Evolutionary conservation across 2,888 invertebrate genomes (phyloP).

Genomic region (Drosophila mimetica): DNA sequence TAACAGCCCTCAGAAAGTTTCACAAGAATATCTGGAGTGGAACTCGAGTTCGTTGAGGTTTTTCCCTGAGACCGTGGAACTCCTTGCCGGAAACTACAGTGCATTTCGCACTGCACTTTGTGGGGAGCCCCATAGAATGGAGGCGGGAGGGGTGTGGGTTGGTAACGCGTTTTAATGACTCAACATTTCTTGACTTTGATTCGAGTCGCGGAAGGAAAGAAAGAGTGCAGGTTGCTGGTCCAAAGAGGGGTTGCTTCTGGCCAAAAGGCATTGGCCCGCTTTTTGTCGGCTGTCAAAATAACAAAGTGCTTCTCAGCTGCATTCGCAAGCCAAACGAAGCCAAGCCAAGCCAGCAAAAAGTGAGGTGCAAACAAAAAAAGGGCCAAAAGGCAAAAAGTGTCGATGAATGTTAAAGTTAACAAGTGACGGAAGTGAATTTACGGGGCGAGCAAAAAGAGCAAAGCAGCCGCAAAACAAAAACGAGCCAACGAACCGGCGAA

Average conservation of each 20-base stretch:
- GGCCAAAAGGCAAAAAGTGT: conserved; percentile 62
- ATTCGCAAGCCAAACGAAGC: conserved; percentile 12
- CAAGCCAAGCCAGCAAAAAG: conserved; percentile 19
- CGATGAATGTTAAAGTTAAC: conserved; percentile 78
- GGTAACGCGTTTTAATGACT: conserved; percentile 72
- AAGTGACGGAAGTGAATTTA: conserved; percentile 78
- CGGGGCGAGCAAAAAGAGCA: conserved; percentile 43
- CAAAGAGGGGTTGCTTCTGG: conserved; percentile 20
- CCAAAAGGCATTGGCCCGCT: conserved; percentile 42
- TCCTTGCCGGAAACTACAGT: conserved; percentile 34
- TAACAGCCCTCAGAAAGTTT: conserved; percentile 16
- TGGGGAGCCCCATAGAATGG: conserved; percentile 12
- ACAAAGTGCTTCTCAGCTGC: conserved; percentile 68
- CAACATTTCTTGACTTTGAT: conserved; percentile 74
- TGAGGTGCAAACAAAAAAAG: conserved; percentile 10
- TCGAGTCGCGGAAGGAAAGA: conserved; percentile 55
- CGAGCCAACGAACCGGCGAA: conserved; percentile 15
- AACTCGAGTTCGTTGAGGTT: conserved; percentile 35
- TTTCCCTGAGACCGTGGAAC: not conserved
- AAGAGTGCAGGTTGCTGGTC: conserved; percentile 36
- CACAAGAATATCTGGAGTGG: conserved; percentile 30
- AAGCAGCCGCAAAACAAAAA: conserved; percentile 37
- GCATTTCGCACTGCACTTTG: conserved; percentile 52
- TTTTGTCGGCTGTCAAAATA: conserved; percentile 71
- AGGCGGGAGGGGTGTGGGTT: conserved; percentile 9